Percentiles rank a stretch among this genome's conserved stretches.
phyloP scores from a whole-genome alignment of 2,113 vertebrate genomes.

The Actenoides hombroni region DNA sequence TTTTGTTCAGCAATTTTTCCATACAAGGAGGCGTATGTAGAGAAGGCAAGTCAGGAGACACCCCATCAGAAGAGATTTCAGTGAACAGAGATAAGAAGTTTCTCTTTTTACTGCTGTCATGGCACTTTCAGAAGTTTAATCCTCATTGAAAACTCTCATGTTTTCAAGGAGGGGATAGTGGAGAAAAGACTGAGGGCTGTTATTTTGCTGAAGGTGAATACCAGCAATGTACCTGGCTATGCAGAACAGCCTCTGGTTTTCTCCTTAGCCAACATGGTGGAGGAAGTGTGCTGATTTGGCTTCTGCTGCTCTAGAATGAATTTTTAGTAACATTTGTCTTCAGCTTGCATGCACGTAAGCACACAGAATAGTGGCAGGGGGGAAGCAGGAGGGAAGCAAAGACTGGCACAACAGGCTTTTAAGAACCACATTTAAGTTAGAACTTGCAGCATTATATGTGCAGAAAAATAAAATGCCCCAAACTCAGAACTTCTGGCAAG shows the following conservation, averaged over 20 bases:
- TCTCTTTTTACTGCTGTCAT: background rate
- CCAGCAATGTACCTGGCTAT: background rate
- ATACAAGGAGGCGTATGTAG: background rate
- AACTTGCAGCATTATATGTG: background rate
- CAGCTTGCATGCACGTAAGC: rapidly evolving
- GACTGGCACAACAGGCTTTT: background rate
- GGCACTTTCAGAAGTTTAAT: background rate
- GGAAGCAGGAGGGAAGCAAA: background rate
- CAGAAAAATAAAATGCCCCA: background rate
- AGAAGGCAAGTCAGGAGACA: background rate
- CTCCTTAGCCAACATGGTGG: background rate
- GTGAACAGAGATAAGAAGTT: background rate
- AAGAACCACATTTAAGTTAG: background rate
- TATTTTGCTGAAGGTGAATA: background rate
- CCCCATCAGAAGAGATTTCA: background rate
- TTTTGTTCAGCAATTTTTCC: conserved; percentile 39
- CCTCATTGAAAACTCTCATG: background rate
- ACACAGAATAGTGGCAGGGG: background rate
- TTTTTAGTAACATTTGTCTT: background rate
- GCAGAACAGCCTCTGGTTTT: background rate
- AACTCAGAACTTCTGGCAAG: background rate
- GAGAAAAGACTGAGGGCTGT: background rate
- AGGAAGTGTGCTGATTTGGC: background rate
- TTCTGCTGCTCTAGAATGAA: background rate
- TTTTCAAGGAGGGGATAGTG: background rate